These are phyloP conservation scores for Aradophagus sp. DNA, from an alignment of 1,140 invertebrate species.

Conservation along the genomic window DNA sequence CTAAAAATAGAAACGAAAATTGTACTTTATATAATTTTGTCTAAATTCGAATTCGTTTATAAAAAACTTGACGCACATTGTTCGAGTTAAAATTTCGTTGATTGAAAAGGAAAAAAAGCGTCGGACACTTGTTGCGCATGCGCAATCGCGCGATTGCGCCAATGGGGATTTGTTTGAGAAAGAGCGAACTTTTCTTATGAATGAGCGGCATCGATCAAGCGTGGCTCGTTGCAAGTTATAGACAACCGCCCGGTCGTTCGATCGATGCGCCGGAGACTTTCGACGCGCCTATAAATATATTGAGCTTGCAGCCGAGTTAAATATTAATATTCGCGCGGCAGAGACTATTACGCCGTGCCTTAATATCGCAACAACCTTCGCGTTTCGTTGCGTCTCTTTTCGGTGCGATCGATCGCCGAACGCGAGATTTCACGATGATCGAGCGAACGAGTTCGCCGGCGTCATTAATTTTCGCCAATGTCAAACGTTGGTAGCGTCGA, in stretches of 20 bases:
- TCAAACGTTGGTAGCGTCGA: no score
- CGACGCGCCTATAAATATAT: conserved; percentile 38
- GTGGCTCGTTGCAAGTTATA: conserved; percentile 9
- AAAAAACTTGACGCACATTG: no score
- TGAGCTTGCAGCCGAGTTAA: conserved; percentile 25
- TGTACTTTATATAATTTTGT: no score
- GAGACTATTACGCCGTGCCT: conserved; percentile 13
- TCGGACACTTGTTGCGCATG: no score
- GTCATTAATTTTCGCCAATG: no score
- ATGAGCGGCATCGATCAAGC: conserved; percentile 29
- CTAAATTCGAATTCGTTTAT: no score
- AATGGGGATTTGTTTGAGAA: conserved; percentile 5
- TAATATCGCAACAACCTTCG: conserved; percentile 21
- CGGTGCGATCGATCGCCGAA: neutral
- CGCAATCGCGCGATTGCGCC: conserved; percentile 7
- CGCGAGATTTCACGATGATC: no score
- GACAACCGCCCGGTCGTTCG: conserved; percentile 11
- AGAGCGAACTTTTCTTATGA: conserved; percentile 27
- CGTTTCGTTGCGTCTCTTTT: conserved; percentile 7
- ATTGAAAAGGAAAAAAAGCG: no score
- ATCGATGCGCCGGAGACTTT: conserved; percentile 28
- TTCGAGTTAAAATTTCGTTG: no score
- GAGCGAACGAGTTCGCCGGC: no score
- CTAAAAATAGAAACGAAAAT: no score
- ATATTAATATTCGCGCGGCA: conserved; percentile 24